Base-by-base conservation (phyloP, 2,797 vertebrate species). In the Fistularia commersonii region DNA sequence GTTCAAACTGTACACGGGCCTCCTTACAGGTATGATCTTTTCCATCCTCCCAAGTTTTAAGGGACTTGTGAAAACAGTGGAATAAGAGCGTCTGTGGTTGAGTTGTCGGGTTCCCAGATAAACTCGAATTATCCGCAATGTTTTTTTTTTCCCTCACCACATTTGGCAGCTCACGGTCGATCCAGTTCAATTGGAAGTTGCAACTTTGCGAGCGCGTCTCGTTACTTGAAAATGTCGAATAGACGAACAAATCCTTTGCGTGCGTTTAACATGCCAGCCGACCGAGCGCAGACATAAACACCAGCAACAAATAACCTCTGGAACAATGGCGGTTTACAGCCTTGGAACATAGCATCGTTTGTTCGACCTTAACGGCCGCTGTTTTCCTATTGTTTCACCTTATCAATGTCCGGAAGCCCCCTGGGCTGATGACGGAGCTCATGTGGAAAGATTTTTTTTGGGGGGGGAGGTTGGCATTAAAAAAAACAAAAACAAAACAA, bases 381-480 rank as follows among this genome's bases (percentile, higher is more conserved):
- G n/a, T n/a, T n/a, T n/a, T n/a, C n/a, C n/a, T 54, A 80, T 86
- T 89, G 85, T 88, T 78, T 61, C 45, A 54, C 45, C 7, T 47
- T 69, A 53, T 55, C 64, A 85, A 83, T 70, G 49, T 68, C 73
- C 55, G 77, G 88, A 87, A 87, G 61, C 66, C 37, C 34, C 31
- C 46, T 41, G 54, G 8, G 45, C 34, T 43, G 69, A 55, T 63
- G 68, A 76, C 33, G 59, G 58, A 76, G 63, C 32, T 54, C 35
- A 54, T 60, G 37, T 45, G 32, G 48, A 72, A 58, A 57, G 69
- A 76, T 59, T 54, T 58, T 55, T 46, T 55, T 48, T 41, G 48
- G 38, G 55, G 33, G 15, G 47, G n/a, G n/a, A n/a, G n/a, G n/a
- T n/a, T n/a, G n/a, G n/a, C 33, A 41, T 65, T 38, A 61, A 36